Percentiles rank a stretch among this genome's conserved stretches.
Conservation (phyloP, 1,140 invertebrate species). For the Augochlora pura region DNA sequence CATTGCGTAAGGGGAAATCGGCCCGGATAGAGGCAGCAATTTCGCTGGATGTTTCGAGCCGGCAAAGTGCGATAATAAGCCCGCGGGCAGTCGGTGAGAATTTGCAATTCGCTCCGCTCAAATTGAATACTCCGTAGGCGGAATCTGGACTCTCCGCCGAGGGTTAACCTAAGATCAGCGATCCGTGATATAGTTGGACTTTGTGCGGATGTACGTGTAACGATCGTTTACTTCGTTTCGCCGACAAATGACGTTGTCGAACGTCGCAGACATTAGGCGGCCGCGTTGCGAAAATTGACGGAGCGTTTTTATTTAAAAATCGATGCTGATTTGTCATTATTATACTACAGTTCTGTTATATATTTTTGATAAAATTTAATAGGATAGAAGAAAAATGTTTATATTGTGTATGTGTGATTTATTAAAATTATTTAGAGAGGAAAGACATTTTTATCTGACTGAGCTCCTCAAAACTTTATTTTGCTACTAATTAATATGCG, state of each 20-base stretch:
- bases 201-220: constrained; percentile 55
- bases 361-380: too few species aligned
- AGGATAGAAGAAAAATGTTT: too few species aligned
- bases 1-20: constrained; percentile 46
- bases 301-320: too few species aligned
- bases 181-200: constrained; percentile 74
- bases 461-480: too few species aligned
- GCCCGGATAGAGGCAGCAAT: constrained; percentile 55
- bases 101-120: constrained; percentile 76
- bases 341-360: too few species aligned
- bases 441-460: too few species aligned
- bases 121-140: constrained; percentile 78
- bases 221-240: constrained; percentile 42
- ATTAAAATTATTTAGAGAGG: too few species aligned
- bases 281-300: too few species aligned
- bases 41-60: constrained; percentile 64
- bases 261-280: background rate
- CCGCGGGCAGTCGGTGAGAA: constrained; percentile 76
- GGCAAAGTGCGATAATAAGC: constrained; percentile 78
- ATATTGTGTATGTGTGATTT: too few species aligned
- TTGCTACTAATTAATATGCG: too few species aligned
- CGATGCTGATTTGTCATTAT: too few species aligned
- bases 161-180: constrained; percentile 76
- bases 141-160: constrained; percentile 70
- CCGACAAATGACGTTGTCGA: constrained; percentile 31